These are phyloP conservation scores for Gortyna flavago DNA, from an alignment of 2,888 invertebrate genomes.

Conservation along the genomic window DNA sequence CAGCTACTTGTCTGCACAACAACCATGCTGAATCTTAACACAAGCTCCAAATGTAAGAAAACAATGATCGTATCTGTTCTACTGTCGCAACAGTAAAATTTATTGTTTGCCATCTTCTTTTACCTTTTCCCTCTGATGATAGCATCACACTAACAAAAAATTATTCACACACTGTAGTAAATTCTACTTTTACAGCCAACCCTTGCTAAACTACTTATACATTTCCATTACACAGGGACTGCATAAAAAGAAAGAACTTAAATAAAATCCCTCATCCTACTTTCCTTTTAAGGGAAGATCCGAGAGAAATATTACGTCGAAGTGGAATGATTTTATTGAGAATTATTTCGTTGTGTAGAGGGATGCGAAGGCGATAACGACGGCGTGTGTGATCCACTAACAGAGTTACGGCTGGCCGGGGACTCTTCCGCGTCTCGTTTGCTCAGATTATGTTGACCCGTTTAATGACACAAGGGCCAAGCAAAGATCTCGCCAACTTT, in stretches of 20 bases:
- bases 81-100: slow-evolving; percentile 24
- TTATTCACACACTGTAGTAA: slow-evolving; percentile 12
- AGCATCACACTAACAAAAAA: slow-evolving; percentile 26
- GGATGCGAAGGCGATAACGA: slow-evolving; percentile 48
- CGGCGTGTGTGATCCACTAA: slow-evolving; percentile 71
- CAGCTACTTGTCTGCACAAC: slow-evolving; percentile 65
- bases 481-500: slow-evolving; percentile 61
- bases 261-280: slow-evolving; percentile 57
- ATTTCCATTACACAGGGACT: slow-evolving; percentile 54
- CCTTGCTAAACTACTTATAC: slow-evolving; percentile 47
- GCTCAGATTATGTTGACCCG: slow-evolving; percentile 79
- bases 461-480: slow-evolving; percentile 76
- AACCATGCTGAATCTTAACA: slow-evolving; percentile 50
- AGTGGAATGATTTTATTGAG: slow-evolving; percentile 66
- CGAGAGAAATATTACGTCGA: slow-evolving; percentile 50
- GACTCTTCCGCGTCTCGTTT: slow-evolving; percentile 75
- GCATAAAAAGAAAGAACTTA: slow-evolving; percentile 55
- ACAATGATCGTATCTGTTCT: slow-evolving; percentile 32
- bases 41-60: slow-evolving; percentile 24
- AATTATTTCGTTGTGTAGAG: slow-evolving; percentile 65
- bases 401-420: slow-evolving; percentile 78
- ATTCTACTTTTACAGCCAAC: slow-evolving; percentile 41
- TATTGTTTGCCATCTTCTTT: slow-evolving; percentile 8
- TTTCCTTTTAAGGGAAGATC: slow-evolving; percentile 56
- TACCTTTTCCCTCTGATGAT: slow-evolving; percentile 7